A percentile compares a stretch with the other conserved stretches of the same genome.
Conservation (phyloP, 2,113 vertebrate genomes). For the Zonotrichia leucophrys region DNA sequence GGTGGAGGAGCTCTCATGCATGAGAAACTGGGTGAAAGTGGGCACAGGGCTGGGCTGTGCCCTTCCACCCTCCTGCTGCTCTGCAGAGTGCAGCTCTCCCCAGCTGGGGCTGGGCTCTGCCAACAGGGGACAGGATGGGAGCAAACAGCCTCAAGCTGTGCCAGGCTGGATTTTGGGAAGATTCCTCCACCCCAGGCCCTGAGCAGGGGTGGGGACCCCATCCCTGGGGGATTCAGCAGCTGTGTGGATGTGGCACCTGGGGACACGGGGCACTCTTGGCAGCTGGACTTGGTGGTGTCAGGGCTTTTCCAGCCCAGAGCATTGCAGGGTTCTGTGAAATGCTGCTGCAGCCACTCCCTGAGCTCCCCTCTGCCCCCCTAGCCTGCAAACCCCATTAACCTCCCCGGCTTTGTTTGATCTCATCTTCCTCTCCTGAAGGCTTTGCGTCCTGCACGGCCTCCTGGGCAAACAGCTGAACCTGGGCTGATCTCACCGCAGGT, state of each 20-base stretch:
- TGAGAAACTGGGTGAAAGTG: not conserved
- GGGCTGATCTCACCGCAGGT: not conserved
- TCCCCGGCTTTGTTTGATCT: not conserved
- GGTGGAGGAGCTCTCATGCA: not conserved
- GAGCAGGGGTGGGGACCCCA: not conserved
- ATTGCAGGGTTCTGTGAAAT: not conserved
- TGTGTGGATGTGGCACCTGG: not conserved
- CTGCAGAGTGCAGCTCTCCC: not conserved
- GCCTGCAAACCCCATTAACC: not conserved
- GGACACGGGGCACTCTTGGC: not conserved
- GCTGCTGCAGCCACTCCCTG: not conserved
- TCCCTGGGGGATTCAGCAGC: not conserved
- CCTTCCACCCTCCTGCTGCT: not conserved
- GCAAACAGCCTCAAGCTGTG: fast-evolving
- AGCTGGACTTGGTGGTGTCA: not conserved
- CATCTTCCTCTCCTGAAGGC: too few relatives aligned
- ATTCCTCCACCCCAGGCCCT: not conserved
- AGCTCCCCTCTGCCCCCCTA: fast-evolving
- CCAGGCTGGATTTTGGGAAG: not conserved
- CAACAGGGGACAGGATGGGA: not conserved
- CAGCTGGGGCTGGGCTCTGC: too few relatives aligned
- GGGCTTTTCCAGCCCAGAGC: not conserved
- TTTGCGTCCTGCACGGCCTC: not conserved
- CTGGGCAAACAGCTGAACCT: fast-evolving
- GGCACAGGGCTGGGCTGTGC: not conserved